Evolutionary conservation across 1,140 invertebrate genomes (phyloP).

Genomic region (Papilio glaucus): DNA sequence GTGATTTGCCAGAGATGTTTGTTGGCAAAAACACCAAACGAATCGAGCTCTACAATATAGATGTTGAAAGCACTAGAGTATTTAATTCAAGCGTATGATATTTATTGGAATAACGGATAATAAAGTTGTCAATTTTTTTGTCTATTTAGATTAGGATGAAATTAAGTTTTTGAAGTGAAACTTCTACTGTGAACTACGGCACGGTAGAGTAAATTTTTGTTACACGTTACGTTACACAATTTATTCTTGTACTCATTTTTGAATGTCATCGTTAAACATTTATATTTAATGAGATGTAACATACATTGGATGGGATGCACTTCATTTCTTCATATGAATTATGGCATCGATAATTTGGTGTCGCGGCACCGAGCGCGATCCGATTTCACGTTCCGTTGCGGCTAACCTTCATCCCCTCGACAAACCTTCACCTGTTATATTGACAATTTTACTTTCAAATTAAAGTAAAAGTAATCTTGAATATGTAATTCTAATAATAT

Average conservation of each 20-base stretch:
- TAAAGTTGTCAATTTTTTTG: neutral
- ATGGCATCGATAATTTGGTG: slow-evolving; percentile 24
- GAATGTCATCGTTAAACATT: too few relatives aligned
- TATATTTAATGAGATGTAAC: neutral
- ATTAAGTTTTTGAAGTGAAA: neutral
- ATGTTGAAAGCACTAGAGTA: too few relatives aligned
- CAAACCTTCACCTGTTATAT: neutral
- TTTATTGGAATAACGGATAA: too few relatives aligned
- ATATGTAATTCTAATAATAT: too few relatives aligned
- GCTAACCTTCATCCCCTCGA: neutral
- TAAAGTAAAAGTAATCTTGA: too few relatives aligned
- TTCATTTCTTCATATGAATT: neutral
- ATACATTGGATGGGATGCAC: neutral
- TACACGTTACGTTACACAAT: too few relatives aligned
- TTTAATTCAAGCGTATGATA: too few relatives aligned
- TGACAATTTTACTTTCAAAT: neutral
- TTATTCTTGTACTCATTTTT: neutral
- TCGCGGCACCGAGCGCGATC: neutral
- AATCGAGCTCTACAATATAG: too few relatives aligned
- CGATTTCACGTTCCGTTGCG: slow-evolving; percentile 5
- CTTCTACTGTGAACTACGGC: neutral
- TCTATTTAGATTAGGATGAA: neutral
- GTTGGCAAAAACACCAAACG: neutral
- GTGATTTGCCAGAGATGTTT: slow-evolving; percentile 2
- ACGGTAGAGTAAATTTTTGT: too few relatives aligned